Evolutionary conservation across 1,140 invertebrate genomes (phyloP).

Genomic region (Aphelenchoides fujianensis): DNA sequence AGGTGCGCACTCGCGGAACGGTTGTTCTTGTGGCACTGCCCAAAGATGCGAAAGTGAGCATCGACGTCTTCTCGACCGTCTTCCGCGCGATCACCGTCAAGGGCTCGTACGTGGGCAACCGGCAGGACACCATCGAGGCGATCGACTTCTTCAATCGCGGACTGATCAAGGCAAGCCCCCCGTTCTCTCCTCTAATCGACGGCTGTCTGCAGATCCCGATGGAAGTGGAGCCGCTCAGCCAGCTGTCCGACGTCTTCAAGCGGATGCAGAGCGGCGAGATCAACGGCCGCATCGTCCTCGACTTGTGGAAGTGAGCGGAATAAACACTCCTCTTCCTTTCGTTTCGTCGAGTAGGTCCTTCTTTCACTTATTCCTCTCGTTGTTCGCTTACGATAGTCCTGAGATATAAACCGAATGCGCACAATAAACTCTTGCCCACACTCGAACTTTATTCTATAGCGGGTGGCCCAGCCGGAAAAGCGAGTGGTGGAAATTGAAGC

Average conservation of each 20-base stretch:
- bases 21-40: conserved; percentile 35
- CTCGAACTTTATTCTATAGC: too few relatives aligned
- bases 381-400: neutral
- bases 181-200: neutral
- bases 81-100: conserved; percentile 25
- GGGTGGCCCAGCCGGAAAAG: too few relatives aligned
- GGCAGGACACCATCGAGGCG: conserved; percentile 31
- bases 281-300: conserved; percentile 18
- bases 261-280: neutral
- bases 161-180: neutral
- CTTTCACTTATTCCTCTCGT: neutral
- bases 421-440: conserved; percentile 6
- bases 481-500: too few relatives aligned
- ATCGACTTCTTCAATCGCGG: conserved; percentile 30
- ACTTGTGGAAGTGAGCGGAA: conserved; percentile 22
- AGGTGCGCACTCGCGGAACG: conserved; percentile 33
- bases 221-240: conserved; percentile 12
- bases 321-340: too few relatives aligned
- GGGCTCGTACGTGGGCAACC: conserved; percentile 28
- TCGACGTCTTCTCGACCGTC: conserved; percentile 22
- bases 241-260: conserved; percentile 9
- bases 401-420: too few relatives aligned
- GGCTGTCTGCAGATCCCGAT: conserved; percentile 11
- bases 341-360: neutral
- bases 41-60: conserved; percentile 22